Evolutionary conservation across 2,797 vertebrate species (phyloP).

Genomic region (Argentina silus): DNA sequence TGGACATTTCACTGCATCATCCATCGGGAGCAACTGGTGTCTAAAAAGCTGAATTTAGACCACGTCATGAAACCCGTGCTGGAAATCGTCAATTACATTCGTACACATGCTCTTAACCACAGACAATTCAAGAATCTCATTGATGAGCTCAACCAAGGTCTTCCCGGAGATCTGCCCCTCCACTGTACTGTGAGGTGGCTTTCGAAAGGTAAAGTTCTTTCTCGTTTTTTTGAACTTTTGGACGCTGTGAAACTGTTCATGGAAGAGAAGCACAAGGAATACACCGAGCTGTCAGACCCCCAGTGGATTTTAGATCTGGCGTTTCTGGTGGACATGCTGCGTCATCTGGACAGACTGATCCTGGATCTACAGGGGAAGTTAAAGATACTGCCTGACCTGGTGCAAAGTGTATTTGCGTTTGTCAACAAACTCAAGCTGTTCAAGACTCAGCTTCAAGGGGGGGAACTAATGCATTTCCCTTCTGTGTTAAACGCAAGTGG

Average conservation of each 20-base stretch:
- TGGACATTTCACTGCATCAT: conserved; percentile 39
- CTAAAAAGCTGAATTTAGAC: conserved; percentile 29
- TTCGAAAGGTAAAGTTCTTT: conserved; percentile 20
- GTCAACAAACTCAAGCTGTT: no score
- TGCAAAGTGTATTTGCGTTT: no score
- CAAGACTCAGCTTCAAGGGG: no score
- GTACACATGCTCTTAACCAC: conserved; percentile 30
- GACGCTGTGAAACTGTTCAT: conserved; percentile 25
- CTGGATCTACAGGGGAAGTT: no score
- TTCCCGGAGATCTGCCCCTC: conserved; percentile 24
- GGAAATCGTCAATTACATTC: conserved; percentile 28
- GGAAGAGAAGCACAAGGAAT: conserved; percentile 25
- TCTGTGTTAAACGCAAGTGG: no score
- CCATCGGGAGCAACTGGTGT: conserved; percentile 29
- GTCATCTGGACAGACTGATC: no score
- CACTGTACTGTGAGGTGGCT: conserved; percentile 31
- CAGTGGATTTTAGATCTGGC: no score
- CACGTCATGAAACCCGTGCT: conserved; percentile 35
- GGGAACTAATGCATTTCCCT: no score
- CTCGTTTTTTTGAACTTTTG: conserved; percentile 25
- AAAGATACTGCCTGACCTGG: no score
- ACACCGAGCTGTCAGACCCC: conserved; percentile 20
- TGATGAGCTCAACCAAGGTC: conserved; percentile 17
- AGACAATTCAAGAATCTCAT: conserved; percentile 31
- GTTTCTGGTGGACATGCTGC: no score